A percentile compares a stretch with the other conserved stretches of the same genome.
phyloP scores from a whole-genome alignment of 2,113 vertebrate genomes.

The Antechinus flavipes region DNA sequence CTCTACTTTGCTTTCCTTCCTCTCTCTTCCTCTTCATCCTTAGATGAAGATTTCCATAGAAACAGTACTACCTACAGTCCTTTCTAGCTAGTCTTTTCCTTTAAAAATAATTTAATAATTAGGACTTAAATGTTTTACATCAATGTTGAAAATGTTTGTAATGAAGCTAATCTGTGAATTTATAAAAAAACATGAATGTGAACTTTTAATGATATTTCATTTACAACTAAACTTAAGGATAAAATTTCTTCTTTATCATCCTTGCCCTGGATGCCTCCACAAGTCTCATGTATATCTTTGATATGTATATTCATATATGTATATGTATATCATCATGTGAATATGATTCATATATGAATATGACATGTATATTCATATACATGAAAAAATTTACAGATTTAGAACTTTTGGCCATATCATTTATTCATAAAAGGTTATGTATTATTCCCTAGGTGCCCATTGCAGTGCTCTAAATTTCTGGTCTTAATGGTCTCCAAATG shows the following conservation, averaged over 20 bases:
- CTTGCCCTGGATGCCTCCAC: neutral
- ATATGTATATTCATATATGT: no score
- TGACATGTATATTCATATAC: no score
- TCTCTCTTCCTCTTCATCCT: neutral
- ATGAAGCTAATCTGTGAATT: neutral
- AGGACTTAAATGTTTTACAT: neutral
- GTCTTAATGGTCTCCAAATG: neutral
- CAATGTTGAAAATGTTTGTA: neutral
- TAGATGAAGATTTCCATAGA: neutral
- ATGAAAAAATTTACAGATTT: neutral
- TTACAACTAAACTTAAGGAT: neutral
- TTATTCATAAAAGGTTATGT: neutral
- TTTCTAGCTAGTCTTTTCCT: neutral
- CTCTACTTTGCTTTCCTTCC: neutral
- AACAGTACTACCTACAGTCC: neutral
- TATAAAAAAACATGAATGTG: neutral
- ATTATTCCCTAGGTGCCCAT: neutral
- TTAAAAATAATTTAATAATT: neutral
- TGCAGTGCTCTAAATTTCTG: constrained; percentile 8
- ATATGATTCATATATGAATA: no score
- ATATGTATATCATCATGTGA: neutral
- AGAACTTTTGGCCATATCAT: neutral
- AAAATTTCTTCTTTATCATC: no score
- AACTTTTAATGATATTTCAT: neutral
- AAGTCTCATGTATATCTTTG: neutral